Evolutionary conservation across 2,797 vertebrate species (phyloP).

Genomic region (Megalops cyprinoides): DNA sequence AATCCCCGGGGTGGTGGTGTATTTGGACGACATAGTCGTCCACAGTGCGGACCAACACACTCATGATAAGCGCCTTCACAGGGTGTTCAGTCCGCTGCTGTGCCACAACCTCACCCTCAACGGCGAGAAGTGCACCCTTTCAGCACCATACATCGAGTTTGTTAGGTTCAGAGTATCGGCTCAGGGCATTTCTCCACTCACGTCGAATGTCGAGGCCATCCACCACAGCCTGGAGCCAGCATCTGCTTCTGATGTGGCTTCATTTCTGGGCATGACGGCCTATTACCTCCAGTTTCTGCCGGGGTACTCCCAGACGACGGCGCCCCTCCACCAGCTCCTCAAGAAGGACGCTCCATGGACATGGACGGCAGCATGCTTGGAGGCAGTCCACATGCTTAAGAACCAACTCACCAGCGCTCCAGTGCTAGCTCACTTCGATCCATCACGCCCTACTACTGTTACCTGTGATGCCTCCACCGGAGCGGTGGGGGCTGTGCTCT

Average conservation of each 20-base stretch:
- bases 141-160: background rate
- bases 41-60: background rate
- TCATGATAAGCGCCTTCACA: background rate
- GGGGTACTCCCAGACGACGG: background rate
- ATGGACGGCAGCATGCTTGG: background rate
- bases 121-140: no score
- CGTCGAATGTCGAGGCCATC: background rate
- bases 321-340: background rate
- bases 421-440: background rate
- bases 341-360: background rate
- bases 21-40: background rate
- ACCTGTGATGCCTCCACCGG: background rate
- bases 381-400: background rate
- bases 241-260: background rate
- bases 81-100: background rate
- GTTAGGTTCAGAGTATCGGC: background rate
- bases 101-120: constrained; percentile 6
- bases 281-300: constrained; percentile 7
- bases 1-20: background rate
- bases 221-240: background rate
- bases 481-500: constrained; percentile 23
- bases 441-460: background rate
- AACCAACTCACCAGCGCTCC: background rate
- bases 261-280: background rate
- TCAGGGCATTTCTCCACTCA: background rate